These are phyloP conservation scores for Enteromius thamalakanensis DNA, from an alignment of 2,797 vertebrate species.

Conservation along the genomic window DNA sequence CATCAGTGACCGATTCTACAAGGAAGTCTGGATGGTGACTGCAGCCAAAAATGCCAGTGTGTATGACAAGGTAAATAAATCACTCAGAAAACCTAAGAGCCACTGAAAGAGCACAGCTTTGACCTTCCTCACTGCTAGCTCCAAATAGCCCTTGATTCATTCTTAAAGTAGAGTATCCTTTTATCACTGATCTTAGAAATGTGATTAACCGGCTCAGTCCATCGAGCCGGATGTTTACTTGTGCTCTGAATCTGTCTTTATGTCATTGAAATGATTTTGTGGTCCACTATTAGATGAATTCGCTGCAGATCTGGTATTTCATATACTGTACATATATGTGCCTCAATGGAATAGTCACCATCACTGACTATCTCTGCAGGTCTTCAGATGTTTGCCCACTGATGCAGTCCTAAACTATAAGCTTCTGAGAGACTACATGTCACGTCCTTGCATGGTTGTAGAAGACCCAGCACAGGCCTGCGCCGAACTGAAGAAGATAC, in stretches of 20 bases:
- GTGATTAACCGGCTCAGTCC: constrained; percentile 27
- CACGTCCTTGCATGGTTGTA: constrained; percentile 54
- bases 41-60: constrained; percentile 61
- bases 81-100: background rate
- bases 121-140: constrained; percentile 5
- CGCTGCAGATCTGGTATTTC: background rate
- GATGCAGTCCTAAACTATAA: constrained; percentile 63
- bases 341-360: background rate
- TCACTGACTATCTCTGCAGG: constrained; percentile 42
- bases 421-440: constrained; percentile 61
- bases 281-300: background rate
- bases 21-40: constrained; percentile 64
- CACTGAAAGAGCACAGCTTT: background rate
- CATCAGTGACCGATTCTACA: constrained; percentile 64
- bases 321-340: too few relatives aligned
- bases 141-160: background rate
- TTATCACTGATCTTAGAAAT: constrained; percentile 36
- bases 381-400: constrained; percentile 65
- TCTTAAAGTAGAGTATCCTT: background rate
- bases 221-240: constrained; percentile 8
- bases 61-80: constrained; percentile 61
- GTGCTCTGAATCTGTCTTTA: background rate
- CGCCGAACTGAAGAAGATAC: constrained; percentile 58
- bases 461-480: constrained; percentile 60
- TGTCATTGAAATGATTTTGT: background rate